Evolutionary conservation across 2,888 invertebrate genomes (phyloP), one percentile per base, ranked within the genome.

Genomic region (Drosophila vallismaia): DNA sequence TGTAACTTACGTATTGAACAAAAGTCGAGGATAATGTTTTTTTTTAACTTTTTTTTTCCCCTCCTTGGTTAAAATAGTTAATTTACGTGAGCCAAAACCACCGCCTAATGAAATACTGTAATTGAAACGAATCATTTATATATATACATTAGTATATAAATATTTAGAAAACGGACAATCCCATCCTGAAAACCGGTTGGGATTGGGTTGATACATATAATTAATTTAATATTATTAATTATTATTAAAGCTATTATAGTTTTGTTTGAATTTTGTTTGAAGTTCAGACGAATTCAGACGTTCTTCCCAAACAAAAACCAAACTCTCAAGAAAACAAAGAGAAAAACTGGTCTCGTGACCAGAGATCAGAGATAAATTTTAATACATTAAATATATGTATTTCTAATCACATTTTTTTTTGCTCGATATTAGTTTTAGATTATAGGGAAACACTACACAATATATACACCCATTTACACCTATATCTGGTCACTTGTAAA

Each of bases 401-500:
- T 38, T 46, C 7, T 9, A 2, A 42, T n/a, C 8, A 9, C 31
- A n/a, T 58, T 40, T 58, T 46, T 59, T 24, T 28, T 44, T 57
- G 12, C 33, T 36, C 19, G n/a, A 24, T 26, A 24, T 60, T 45
- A 63, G 67, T 52, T 26, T 14, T 36, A 56, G 7, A 48, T 19
- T 19, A 10, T 53, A 46, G 26, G 26, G 33, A 33, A 8, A 64
- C 12, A 19, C n/a, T 14, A 44, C 49, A 45, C 8, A 53, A n/a
- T 24, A 45, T 31, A 48, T 10, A 48, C 29, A 49, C 49, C 24
- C 57, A 51, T 36, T 36, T 71, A 81, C 75, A 79, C 77, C 81
- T 81, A 75, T 86, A 79, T 90, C 89, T 90, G 89, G 89, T 90
- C 89, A 90, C 81, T 77, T 79, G 59, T 74, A 90, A 88, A 89